Evolutionary conservation across 2,113 vertebrate genomes (phyloP).

Genomic region (Siniperca knerii): DNA sequence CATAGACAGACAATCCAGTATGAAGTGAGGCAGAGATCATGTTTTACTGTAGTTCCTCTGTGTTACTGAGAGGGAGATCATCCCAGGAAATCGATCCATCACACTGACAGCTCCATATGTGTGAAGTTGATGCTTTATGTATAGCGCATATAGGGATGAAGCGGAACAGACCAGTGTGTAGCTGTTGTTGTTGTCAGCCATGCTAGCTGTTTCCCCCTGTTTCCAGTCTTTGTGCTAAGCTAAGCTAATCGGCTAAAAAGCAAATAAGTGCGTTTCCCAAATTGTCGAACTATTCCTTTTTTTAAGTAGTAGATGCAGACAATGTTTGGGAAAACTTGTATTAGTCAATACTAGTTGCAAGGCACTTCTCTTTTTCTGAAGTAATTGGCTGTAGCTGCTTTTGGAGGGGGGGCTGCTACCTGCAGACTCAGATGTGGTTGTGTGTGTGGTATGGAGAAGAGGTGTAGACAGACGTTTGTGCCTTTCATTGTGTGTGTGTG

Average conservation of each 20-base stretch:
- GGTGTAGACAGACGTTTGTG: background rate
- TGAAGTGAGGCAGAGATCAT: background rate
- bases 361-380: background rate
- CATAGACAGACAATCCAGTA: background rate
- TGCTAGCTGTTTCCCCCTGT: background rate
- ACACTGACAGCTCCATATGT: background rate
- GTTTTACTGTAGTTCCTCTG: constrained; percentile 25
- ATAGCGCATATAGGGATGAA: background rate
- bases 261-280: no score
- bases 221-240: background rate
- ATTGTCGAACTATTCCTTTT: background rate
- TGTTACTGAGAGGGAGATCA: constrained; percentile 2
- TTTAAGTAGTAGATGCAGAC: background rate
- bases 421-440: background rate
- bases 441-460: background rate
- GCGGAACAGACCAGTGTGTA: background rate
- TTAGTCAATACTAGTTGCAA: background rate
- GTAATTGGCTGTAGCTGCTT: background rate
- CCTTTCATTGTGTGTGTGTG: background rate
- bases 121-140: background rate
- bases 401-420: background rate
- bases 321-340: background rate
- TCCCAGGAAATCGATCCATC: constrained; percentile 21
- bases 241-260: background rate
- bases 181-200: background rate